Conservation (phyloP, 2,888 invertebrate genomes). For the Hedychridium roseum region DNA sequence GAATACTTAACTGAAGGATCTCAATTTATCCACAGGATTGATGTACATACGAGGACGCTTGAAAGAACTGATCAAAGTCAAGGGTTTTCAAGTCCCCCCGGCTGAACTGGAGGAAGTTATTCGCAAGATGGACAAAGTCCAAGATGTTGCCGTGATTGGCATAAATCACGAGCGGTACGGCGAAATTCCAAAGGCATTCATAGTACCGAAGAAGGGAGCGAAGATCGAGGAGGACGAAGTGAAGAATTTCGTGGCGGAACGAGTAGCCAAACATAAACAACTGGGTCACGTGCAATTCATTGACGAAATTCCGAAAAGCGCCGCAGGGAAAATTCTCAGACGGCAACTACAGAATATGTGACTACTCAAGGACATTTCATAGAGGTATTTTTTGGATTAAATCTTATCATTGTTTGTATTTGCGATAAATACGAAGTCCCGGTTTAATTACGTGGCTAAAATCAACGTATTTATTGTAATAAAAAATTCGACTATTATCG, state of each 20-base stretch:
- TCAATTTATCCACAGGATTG: conserved; percentile 35
- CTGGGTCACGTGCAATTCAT: conserved; percentile 75
- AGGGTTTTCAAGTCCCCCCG: conserved; percentile 80
- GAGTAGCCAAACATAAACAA: conserved; percentile 77
- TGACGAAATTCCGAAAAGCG: conserved; percentile 77
- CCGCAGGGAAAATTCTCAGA: conserved; percentile 81
- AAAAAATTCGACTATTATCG: conserved; percentile 15
- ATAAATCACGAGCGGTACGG: conserved; percentile 73
- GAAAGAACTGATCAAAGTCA: conserved; percentile 86
- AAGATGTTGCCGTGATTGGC: conserved; percentile 84
- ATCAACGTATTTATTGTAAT: conserved; percentile 26
- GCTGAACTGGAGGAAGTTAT: conserved; percentile 82
- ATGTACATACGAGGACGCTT: conserved; percentile 79
- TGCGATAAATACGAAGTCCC: too few relatives aligned
- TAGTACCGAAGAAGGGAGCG: conserved; percentile 68
- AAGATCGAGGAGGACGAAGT: conserved; percentile 67
- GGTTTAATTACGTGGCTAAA: too few relatives aligned
- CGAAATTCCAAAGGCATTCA: conserved; percentile 77
- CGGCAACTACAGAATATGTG: conserved; percentile 64
- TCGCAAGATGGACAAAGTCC: conserved; percentile 73
- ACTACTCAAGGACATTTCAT: too few relatives aligned
- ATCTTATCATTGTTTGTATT: too few relatives aligned
- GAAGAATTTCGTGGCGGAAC: conserved; percentile 68
- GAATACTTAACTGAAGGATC: conserved; percentile 4
- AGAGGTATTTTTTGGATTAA: too few relatives aligned